A percentile compares a stretch with the other conserved stretches of the same genome.
phyloP scores from a whole-genome alignment of 2,113 vertebrate species.

The Mesoclemmys tuberculata region DNA sequence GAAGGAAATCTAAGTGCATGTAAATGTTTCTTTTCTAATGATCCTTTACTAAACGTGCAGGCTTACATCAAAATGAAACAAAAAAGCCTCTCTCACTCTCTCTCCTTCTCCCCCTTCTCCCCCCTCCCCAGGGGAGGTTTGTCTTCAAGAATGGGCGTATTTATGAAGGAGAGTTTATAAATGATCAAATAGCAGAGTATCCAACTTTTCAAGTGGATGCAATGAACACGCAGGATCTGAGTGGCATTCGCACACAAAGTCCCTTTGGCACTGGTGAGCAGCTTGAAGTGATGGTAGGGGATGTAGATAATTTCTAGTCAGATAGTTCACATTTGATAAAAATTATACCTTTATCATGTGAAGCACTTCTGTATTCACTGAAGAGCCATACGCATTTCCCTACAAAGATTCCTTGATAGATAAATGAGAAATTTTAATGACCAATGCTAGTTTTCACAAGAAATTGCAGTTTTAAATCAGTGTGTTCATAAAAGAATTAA shows the following conservation, averaged over 20 bases:
- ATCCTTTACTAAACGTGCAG: neutral
- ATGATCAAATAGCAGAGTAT: conserved; percentile 74
- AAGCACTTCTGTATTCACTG: neutral
- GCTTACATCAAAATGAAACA: neutral
- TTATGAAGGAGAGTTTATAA: conserved; percentile 81
- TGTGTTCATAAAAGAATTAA: neutral
- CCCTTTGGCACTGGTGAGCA: conserved; percentile 60
- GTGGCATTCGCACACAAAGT: neutral
- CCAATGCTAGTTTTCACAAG: neutral
- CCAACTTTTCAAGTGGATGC: conserved; percentile 3
- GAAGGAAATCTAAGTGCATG: neutral
- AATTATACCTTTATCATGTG: neutral
- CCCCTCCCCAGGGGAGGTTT: conserved; percentile 81
- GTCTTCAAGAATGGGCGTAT: conserved; percentile 79
- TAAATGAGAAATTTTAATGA: neutral
- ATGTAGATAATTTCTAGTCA: neutral
- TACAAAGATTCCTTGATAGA: neutral
- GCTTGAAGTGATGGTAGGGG: neutral
- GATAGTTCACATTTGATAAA: neutral
- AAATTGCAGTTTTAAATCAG: neutral
- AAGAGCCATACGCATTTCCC: neutral
- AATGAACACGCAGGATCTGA: neutral
- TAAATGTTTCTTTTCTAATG: neutral
- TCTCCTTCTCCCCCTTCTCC: neutral
- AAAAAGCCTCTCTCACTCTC: neutral